phyloP scores from a whole-genome alignment of 2,113 vertebrate genomes.

The Lepidothrix coronata region DNA sequence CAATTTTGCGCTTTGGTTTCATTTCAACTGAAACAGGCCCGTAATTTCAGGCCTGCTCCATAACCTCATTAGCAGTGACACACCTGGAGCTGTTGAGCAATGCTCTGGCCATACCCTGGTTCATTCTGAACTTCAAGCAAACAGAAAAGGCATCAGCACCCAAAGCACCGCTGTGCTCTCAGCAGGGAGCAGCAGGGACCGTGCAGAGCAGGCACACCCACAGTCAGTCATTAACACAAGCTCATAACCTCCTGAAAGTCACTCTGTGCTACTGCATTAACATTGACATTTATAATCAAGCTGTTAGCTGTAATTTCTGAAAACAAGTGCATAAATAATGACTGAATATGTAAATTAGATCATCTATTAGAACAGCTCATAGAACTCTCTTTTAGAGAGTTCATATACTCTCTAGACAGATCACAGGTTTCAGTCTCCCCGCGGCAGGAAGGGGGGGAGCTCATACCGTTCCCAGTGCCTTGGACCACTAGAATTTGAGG shows the following conservation, averaged over 20 bases:
- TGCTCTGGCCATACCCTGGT: neutral
- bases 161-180: neutral
- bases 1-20: neutral
- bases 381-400: neutral
- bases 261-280: neutral
- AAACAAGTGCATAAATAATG: neutral
- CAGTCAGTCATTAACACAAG: neutral
- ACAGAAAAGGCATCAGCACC: neutral
- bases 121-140: neutral
- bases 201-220: rapidly evolving
- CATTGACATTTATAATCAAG: conserved; percentile 14
- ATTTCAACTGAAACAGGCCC: neutral
- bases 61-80: neutral
- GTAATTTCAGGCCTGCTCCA: neutral
- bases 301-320: neutral
- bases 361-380: neutral
- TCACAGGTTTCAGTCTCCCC: neutral
- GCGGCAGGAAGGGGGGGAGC: neutral
- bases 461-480: neutral
- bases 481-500: neutral
- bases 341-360: neutral
- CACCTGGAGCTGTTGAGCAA: neutral
- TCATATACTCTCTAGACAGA: neutral
- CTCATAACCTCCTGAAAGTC: neutral
- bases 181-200: neutral